phyloP scores from a whole-genome alignment of 2,888 invertebrate species.

The Bruchidius siliquastri region DNA sequence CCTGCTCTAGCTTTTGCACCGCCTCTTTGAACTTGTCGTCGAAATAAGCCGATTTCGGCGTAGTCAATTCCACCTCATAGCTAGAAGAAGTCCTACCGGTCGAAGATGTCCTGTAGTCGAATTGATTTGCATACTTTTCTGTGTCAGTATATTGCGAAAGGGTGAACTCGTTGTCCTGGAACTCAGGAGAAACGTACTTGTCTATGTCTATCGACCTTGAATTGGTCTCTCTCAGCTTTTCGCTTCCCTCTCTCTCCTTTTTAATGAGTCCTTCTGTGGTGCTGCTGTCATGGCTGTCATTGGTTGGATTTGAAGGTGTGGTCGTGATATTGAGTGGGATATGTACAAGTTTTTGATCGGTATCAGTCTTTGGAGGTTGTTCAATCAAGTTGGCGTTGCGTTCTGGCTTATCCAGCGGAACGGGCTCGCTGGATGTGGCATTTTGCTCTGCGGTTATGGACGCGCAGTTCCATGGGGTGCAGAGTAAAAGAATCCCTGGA shows the following conservation, averaged over 20 bases:
- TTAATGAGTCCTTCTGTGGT: slow-evolving; percentile 10
- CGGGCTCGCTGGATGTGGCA: slow-evolving; percentile 16
- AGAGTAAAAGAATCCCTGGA: slow-evolving; percentile 32
- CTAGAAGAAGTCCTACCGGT: slow-evolving; percentile 14
- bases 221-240: slow-evolving; percentile 22
- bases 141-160: slow-evolving; percentile 49
- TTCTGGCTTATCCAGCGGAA: slow-evolving; percentile 19
- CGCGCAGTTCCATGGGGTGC: slow-evolving; percentile 20
- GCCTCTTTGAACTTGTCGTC: slow-evolving; percentile 53
- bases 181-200: slow-evolving; percentile 52
- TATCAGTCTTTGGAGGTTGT: slow-evolving; percentile 38
- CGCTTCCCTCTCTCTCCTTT: slow-evolving; percentile 8
- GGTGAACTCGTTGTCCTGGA: slow-evolving; percentile 52
- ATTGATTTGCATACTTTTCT: slow-evolving; percentile 34
- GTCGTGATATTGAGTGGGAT: slow-evolving; percentile 11
- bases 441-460: slow-evolving; percentile 6
- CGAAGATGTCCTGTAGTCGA: slow-evolving; percentile 11
- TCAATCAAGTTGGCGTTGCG: slow-evolving; percentile 25
- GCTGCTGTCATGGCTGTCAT: not conserved
- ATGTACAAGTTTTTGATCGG: slow-evolving; percentile 18
- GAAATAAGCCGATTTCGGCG: slow-evolving; percentile 53
- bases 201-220: slow-evolving; percentile 41
- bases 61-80: slow-evolving; percentile 43
- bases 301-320: not conserved
- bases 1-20: slow-evolving; percentile 47